These are phyloP conservation scores for Rhynchophorus ferrugineus DNA, from an alignment of 1,140 invertebrate species.

Conservation along the genomic window DNA sequence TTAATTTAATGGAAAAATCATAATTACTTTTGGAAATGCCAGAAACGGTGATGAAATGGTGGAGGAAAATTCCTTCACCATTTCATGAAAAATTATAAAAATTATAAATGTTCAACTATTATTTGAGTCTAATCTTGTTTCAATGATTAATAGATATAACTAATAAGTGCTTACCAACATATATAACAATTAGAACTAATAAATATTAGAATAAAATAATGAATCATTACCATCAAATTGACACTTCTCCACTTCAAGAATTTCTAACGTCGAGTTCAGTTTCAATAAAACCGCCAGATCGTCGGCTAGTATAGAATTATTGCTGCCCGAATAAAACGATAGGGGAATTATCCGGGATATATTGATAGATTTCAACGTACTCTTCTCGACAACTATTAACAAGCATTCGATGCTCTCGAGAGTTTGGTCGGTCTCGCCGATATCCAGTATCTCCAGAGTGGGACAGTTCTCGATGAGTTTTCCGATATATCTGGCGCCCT, in stretches of 20 bases:
- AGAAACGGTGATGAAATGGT: no score
- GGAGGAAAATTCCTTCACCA: no score
- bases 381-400: conserved; percentile 27
- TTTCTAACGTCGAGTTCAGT: conserved; percentile 43
- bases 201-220: no score
- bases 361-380: conserved; percentile 47
- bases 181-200: no score
- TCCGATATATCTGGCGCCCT: conserved; percentile 44
- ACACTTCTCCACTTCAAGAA: conserved; percentile 52
- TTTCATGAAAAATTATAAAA: no score
- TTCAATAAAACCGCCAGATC: conserved; percentile 35
- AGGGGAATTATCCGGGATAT: conserved; percentile 47
- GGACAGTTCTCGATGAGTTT: conserved; percentile 43
- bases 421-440: conserved; percentile 48
- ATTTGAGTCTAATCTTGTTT: no score
- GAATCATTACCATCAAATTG: conserved; percentile 38
- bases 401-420: conserved; percentile 43
- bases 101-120: no score
- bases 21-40: no score
- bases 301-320: conserved; percentile 34
- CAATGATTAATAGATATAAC: no score
- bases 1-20: no score
- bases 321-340: conserved; percentile 31
- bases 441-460: conserved; percentile 44
- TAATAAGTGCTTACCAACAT: no score